Percentiles rank a stretch among this genome's conserved stretches.
Conservation (phyloP, 2,113 vertebrate species). For the Silurus glanis region DNA sequence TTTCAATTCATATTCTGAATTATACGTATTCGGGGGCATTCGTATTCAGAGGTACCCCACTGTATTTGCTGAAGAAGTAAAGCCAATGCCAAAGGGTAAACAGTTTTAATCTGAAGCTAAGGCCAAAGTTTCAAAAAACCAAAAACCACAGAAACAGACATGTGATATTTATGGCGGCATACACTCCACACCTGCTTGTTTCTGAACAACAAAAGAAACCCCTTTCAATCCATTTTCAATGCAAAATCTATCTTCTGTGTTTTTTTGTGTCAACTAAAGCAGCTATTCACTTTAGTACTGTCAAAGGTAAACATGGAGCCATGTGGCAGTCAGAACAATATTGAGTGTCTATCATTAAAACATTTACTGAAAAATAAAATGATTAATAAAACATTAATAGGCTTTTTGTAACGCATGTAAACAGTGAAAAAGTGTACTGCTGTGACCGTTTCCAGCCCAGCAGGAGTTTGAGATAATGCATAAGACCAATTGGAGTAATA, state of each 20-base stretch:
- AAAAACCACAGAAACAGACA: not conserved
- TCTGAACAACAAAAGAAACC: not conserved
- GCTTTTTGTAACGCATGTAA: not conserved
- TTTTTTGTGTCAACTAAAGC: not conserved
- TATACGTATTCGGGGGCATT: too few relatives aligned
- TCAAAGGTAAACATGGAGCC: not conserved
- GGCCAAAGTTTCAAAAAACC: not conserved
- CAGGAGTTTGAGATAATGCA: slow-evolving; percentile 7
- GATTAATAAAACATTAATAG: not conserved
- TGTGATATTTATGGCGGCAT: not conserved
- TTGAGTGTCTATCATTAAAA: not conserved
- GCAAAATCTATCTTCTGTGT: too few relatives aligned
- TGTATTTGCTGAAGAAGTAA: not conserved
- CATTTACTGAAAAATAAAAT: too few relatives aligned
- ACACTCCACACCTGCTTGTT: not conserved
- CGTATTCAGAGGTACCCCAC: too few relatives aligned
- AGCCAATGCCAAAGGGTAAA: not conserved
- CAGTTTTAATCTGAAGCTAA: not conserved
- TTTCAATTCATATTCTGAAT: too few relatives aligned
- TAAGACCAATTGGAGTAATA: slow-evolving; percentile 18
- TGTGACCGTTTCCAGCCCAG: slow-evolving; percentile 36
- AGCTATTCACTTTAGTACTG: not conserved
- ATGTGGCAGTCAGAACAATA: not conserved
- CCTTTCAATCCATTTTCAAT: not conserved
- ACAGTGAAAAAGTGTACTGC: not conserved